Evolutionary conservation across 2,113 vertebrate genomes (phyloP).

Genomic region (Actenoides hombroni): DNA sequence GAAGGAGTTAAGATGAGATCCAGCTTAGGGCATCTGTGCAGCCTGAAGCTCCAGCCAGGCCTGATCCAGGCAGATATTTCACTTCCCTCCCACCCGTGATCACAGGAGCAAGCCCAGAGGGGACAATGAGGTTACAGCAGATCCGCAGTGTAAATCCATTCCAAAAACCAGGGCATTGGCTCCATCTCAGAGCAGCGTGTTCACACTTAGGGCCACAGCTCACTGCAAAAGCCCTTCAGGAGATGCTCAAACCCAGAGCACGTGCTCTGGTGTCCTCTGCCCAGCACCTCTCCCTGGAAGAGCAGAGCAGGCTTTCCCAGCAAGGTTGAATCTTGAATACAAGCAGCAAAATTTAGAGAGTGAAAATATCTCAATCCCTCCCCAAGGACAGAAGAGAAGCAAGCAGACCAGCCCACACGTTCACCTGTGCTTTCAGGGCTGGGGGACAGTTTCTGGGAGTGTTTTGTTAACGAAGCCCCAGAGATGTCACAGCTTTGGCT

Average conservation of each 20-base stretch:
- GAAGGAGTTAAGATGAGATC: not conserved
- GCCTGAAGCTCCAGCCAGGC: not conserved
- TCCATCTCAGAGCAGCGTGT: not conserved
- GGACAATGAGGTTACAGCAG: fast-evolving
- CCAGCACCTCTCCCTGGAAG: fast-evolving
- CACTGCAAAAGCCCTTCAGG: not conserved
- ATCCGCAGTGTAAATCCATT: fast-evolving
- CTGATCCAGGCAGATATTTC: not conserved
- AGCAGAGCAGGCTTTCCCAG: not conserved
- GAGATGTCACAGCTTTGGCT: not conserved
- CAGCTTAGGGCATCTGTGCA: not conserved
- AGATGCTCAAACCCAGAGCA: not conserved
- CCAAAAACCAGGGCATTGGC: fast-evolving
- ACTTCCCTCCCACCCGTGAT: not conserved
- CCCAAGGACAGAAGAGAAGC: not conserved
- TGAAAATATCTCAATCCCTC: not conserved
- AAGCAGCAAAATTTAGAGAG: not conserved
- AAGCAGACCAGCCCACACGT: fast-evolving
- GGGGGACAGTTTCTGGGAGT: not conserved
- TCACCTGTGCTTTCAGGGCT: fast-evolving
- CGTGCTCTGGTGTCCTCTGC: fast-evolving
- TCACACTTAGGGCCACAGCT: fast-evolving
- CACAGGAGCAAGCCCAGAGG: not conserved
- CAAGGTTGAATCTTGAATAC: not conserved
- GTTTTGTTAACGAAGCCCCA: not conserved